These are phyloP conservation scores for Esox masquinongy DNA, from an alignment of 2,797 vertebrate genomes.

Conservation along the genomic window DNA sequence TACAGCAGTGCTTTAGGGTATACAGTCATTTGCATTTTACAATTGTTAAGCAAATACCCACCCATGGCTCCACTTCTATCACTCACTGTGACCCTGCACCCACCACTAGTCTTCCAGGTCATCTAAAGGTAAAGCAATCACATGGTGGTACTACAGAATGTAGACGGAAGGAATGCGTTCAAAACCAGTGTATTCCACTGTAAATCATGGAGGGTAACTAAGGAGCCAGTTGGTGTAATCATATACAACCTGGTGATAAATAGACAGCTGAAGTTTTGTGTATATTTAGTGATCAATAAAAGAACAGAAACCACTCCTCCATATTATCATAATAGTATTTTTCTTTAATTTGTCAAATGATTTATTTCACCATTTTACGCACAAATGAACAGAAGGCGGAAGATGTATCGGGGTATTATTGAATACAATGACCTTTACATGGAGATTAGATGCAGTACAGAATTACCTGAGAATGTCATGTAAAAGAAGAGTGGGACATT, in stretches of 20 bases:
- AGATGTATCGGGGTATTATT: slow-evolving; percentile 36
- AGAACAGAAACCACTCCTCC: not conserved
- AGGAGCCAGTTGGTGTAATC: too few relatives aligned
- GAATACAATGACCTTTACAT: slow-evolving; percentile 17
- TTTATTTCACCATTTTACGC: slow-evolving; percentile 29
- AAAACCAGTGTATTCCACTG: not conserved
- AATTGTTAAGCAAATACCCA: slow-evolving; percentile 77
- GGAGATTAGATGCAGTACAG: slow-evolving; percentile 23
- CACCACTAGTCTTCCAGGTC: slow-evolving; percentile 43
- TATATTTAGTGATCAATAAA: slow-evolving; percentile 25
- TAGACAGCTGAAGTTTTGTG: not conserved
- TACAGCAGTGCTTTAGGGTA: slow-evolving; percentile 59
- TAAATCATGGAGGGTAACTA: too few relatives aligned
- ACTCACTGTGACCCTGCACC: slow-evolving; percentile 66
- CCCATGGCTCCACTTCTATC: slow-evolving; percentile 58
- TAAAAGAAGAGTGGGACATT: slow-evolving; percentile 4
- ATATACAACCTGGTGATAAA: not conserved
- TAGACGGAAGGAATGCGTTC: slow-evolving; percentile 2
- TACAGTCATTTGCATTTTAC: slow-evolving; percentile 73
- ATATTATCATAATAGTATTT: slow-evolving; percentile 30
- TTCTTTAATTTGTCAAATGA: slow-evolving; percentile 47
- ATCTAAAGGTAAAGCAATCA: slow-evolving; percentile 58
- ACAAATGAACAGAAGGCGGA: slow-evolving; percentile 24
- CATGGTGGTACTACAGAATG: slow-evolving; percentile 14
- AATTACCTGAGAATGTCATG: slow-evolving; percentile 51